Conservation (phyloP, 2,888 invertebrate species). For the Phymatocera aterrima region DNA sequence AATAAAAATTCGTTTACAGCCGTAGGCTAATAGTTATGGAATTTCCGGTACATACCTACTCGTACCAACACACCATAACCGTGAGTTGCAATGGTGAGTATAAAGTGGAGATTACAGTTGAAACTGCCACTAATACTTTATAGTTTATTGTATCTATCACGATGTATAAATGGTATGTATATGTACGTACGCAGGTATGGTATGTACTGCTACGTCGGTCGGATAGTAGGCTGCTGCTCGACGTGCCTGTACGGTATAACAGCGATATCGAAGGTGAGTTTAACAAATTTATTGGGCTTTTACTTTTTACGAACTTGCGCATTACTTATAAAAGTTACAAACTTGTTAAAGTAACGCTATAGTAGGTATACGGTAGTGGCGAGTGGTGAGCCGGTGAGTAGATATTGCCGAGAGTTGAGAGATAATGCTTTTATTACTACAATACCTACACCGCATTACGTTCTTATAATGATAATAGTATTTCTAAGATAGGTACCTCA, state of each 20-base stretch:
- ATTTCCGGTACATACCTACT: not conserved
- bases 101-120: conserved; percentile 26
- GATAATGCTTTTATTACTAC: conserved; percentile 9
- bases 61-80: no score
- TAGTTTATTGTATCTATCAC: conserved; percentile 39
- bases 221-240: no score
- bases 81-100: not conserved
- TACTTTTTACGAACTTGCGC: conserved; percentile 29
- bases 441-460: not conserved
- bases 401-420: no score
- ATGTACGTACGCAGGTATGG: no score
- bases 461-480: not conserved
- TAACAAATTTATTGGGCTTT: conserved; percentile 36
- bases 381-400: not conserved
- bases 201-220: no score
- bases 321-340: conserved; percentile 31
- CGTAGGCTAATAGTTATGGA: not conserved
- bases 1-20: not conserved
- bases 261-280: conserved; percentile 20
- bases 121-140: conserved; percentile 39
- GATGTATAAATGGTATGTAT: not conserved
- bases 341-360: not conserved
- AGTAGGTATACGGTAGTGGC: not conserved
- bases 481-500: not conserved
- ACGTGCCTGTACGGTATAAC: no score